These are phyloP conservation scores for Lithobius niger DNA, from an alignment of 1,140 invertebrate genomes.

Conservation along the genomic window DNA sequence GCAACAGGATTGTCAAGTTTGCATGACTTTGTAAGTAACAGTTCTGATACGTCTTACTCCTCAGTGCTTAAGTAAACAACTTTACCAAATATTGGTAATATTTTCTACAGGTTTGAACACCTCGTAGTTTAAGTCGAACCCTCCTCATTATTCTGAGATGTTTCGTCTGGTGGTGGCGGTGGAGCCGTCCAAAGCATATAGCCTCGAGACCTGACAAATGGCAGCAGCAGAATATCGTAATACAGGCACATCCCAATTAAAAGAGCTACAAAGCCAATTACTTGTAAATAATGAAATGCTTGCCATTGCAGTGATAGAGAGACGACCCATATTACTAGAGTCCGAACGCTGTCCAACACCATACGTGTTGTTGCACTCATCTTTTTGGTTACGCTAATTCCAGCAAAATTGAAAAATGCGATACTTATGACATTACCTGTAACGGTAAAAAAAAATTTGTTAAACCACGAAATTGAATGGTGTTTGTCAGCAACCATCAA, in stretches of 20 bases:
- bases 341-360: slow-evolving; percentile 79
- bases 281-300: slow-evolving; percentile 61
- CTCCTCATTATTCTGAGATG: too few relatives aligned
- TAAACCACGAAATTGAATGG: not conserved
- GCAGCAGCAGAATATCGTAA: slow-evolving; percentile 48
- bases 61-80: too few relatives aligned
- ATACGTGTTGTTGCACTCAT: slow-evolving; percentile 81
- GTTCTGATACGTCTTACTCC: too few relatives aligned
- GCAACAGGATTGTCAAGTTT: too few relatives aligned
- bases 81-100: too few relatives aligned
- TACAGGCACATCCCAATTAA: slow-evolving; percentile 62
- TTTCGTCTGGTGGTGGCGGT: too few relatives aligned
- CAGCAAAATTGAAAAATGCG: slow-evolving; percentile 93
- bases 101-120: too few relatives aligned
- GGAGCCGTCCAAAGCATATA: too few relatives aligned
- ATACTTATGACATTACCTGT: slow-evolving; percentile 77
- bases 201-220: slow-evolving; percentile 16
- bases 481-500: too few relatives aligned
- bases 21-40: too few relatives aligned
- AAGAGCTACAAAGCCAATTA: slow-evolving; percentile 56
- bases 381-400: slow-evolving; percentile 90
- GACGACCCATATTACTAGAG: slow-evolving; percentile 76
- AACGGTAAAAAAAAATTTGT: slow-evolving; percentile 18
- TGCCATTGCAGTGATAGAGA: slow-evolving; percentile 62
- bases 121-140: too few relatives aligned